Base-by-base conservation (phyloP, 2,888 invertebrate species). In the Esperia sulphurella region DNA sequence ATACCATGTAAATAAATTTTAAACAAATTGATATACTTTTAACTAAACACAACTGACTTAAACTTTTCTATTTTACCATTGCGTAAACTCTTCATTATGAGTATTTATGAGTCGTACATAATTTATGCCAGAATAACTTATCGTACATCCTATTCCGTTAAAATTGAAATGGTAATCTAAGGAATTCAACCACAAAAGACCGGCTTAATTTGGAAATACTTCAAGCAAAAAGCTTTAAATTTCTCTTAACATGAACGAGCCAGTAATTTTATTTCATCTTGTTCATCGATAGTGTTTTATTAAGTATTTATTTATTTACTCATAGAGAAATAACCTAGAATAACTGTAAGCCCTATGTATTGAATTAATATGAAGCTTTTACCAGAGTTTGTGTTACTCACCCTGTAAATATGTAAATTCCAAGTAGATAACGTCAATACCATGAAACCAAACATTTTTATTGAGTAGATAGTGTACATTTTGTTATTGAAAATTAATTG, bases 391-490 rank as follows among this genome's bases (percentile, higher is more conserved):
- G 65, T 71, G 71, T 82, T 80, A 81, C 66, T 78, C 71, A 69
- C 63, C 59, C 58, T 89, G 89, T 89, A 89, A 80, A 89, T 89
- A 89, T 89, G 88, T 88, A 89, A 85, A 88, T 86, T 83, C 77
- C 78, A 81, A 71, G 69, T 86, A 82, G 79, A 74, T 77, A 81
- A 75, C 71, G 74, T 80, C 79, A 79, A 83, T 86, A 87, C 82
- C 86, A 83, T 73, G 80, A 87, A 86, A 89, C 89, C 89, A 88
- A 89, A 89, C 89, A 83, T 83, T 84, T 82, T 71, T 76, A 79
- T 21, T 75, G 71, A 77, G 73, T 87, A 85, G 81, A 72, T 63
- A 74, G 70, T 85, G 79, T 86, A 86, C 68, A 84, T 84, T 84
- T 84, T 85, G 88, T 89, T 87, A 80, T 73, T 68, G 65, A 68